phyloP scores from a whole-genome alignment of 2,113 vertebrate species.

The Psittacus erithacus region DNA sequence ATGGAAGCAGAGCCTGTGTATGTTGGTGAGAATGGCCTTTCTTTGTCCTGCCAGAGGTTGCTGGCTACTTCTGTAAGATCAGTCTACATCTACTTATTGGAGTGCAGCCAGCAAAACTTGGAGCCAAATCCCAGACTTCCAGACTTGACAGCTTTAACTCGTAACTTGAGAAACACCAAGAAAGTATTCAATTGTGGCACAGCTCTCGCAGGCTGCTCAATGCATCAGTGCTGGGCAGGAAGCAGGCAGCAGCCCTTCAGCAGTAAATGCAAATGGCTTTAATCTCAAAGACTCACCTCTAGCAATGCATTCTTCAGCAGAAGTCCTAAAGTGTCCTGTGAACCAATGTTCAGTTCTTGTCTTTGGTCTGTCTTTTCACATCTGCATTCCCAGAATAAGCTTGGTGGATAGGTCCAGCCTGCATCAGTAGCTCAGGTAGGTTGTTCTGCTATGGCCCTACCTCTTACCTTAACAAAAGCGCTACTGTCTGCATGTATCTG shows the following conservation, averaged over 20 bases:
- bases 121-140: not conserved
- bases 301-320: not conserved
- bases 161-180: not conserved
- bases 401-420: not conserved
- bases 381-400: not conserved
- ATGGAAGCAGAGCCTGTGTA: fast-evolving
- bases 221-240: not conserved
- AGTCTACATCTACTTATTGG: not conserved
- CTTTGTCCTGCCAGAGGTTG: not conserved
- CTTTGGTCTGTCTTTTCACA: not conserved
- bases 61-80: not conserved
- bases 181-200: not conserved
- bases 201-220: not conserved
- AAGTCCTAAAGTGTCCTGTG: fast-evolving
- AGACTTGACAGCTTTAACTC: conserved; percentile 1
- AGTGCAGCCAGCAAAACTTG: not conserved
- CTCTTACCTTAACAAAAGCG: not conserved
- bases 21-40: not conserved
- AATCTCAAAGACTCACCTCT: not conserved
- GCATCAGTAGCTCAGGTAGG: not conserved
- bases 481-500: not conserved
- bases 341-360: not conserved
- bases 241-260: not conserved
- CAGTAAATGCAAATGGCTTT: not conserved
- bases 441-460: not conserved